Evolutionary conservation across 1,140 invertebrate species (phyloP), one percentile per base, ranked within the genome.

Genomic region (Trissolcus basalis): DNA sequence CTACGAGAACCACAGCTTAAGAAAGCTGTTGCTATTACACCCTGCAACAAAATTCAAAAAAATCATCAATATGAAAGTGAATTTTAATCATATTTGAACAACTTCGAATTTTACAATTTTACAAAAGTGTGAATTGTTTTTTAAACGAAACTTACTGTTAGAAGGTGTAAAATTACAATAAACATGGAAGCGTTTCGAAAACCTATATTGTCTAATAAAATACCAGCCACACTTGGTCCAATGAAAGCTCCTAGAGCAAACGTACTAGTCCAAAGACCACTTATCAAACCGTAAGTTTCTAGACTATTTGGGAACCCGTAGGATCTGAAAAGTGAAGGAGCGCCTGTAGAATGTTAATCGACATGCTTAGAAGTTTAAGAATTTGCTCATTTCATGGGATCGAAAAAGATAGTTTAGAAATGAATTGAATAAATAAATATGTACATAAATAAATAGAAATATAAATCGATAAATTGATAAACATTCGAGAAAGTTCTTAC

Each of bases 181-280:
- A 95, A 94, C 81, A 94, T 85, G 0, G 93, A 93, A 0, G 92
- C 91, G 68, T 91, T 90, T 60, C 90, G 82, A 81, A 96, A 96
- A 0, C 93, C 93, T 41, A 94, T 91, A 49, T 87, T 90, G 73
- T 96, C 94, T 65, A 93, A 92, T 0, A 96, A 89, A 39, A 94
- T 90, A 6, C 94, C 94, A 33, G 92, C 93, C 0, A 95, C 87
- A 0, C 93, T 94, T 0, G 94, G 94, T 0, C 94, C 94, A 19
- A 95, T 92, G 83, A 95, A 96, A 16, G 94, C 94, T n/a, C 95
- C 95, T 0, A 96, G 87, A 1, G 95, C 95, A 82, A 96, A 96
- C 0, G 93, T 92, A 9, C 94, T 95, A 0, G 95, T 95, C 94
- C 94, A 96, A 41, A 96, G 88, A 0, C 94, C 94, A 2, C 95